These are phyloP conservation scores for Sebastiscus tertius DNA, from an alignment of 2,797 vertebrate genomes.

Conservation along the genomic window DNA sequence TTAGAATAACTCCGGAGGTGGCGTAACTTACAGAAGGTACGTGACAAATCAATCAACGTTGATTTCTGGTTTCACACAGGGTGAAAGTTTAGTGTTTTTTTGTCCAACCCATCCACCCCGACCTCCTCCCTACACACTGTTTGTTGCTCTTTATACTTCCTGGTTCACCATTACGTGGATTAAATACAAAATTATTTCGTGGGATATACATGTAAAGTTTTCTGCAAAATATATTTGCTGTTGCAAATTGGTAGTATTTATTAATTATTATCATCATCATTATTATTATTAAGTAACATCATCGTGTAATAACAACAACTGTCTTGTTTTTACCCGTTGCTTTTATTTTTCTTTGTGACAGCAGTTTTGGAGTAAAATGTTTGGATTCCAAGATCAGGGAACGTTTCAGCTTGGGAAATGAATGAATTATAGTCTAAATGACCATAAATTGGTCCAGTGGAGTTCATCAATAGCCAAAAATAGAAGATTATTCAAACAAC, in stretches of 20 bases:
- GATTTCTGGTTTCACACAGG: too few relatives aligned
- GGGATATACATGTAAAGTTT: neutral
- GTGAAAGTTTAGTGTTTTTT: fast-evolving
- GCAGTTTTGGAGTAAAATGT: neutral
- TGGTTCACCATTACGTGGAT: too few relatives aligned
- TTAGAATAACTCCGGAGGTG: too few relatives aligned
- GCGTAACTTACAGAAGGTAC: too few relatives aligned
- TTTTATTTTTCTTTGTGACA: neutral
- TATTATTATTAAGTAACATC: neutral
- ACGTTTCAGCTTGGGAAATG: neutral
- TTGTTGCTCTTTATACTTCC: too few relatives aligned
- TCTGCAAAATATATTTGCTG: neutral
- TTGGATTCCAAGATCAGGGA: neutral
- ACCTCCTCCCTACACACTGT: too few relatives aligned
- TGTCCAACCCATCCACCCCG: too few relatives aligned
- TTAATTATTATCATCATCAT: neutral
- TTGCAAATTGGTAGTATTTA: neutral
- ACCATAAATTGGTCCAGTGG: neutral
- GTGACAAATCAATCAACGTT: too few relatives aligned
- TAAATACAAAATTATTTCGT: too few relatives aligned
- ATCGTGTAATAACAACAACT: neutral
- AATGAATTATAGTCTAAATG: too few relatives aligned
- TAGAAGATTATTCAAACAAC: neutral
- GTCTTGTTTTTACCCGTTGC: neutral
- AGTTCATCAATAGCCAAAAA: neutral